Evolutionary conservation across 30 jellyfish, hydroid and myxozoan genomes (phyloP), one percentile per base, ranked within the genome.

Genomic region (Cassiopea xamachana): DNA sequence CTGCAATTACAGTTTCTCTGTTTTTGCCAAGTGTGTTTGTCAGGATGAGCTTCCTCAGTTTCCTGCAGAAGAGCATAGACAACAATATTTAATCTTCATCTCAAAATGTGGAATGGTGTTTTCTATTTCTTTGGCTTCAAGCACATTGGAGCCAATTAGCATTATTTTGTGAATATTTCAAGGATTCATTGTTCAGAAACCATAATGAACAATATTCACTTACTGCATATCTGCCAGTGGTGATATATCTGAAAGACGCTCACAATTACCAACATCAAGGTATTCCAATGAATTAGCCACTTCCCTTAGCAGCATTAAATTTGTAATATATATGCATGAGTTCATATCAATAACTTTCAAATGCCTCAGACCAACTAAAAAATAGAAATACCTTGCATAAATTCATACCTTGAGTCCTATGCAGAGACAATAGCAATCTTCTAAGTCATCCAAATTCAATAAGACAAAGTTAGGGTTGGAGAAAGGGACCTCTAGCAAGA

Each of bases 241-340:
- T 13, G 99, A 12, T 7, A 95, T 83, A 67, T 95, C 97, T 27
- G 96, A 80, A 12, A 95, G 55, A 48, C 92, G 83, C 73, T 68
- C 87, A 79, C 99, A 95, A 62, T 84, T 87, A 16, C 99, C 93
- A 46, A 95, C 83, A 77, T 95, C 99, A 14, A 95, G 92, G 73
- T 91, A 82, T 89, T 89, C 91, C 68, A 95, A 88, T 46, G 98
- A 67, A 47, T 64, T 93, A 3, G 96, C 84, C 18, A 95, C 98
- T 80, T 91, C 97, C 59, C 44, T 81, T 68, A 95, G 83, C 12
- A 14, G 69, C 61, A 94, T 50, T 69, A 95, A 60, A 72, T 90
- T 90, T 0, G 95, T 87, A 48, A 95, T 84, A 79, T 85, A 87
- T 17, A 76, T 77, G 86, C 97, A 91, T 10, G 97, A 91, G 69